These are phyloP conservation scores for Hirundichthys speculiger DNA, from an alignment of 2,113 vertebrate species.

Conservation along the genomic window DNA sequence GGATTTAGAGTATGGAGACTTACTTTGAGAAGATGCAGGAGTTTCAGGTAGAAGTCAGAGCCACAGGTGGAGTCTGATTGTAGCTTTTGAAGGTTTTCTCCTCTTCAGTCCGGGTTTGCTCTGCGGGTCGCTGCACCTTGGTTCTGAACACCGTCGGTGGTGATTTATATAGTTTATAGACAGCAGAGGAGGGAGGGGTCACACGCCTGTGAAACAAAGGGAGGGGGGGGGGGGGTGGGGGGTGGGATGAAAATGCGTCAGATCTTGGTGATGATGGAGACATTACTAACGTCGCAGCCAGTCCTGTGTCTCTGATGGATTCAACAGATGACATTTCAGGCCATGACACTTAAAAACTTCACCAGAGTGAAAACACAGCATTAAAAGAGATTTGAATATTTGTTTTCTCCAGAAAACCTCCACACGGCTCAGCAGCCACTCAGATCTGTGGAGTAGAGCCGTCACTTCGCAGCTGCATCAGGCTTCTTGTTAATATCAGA, in stretches of 20 bases:
- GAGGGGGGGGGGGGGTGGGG: slow-evolving; percentile 11
- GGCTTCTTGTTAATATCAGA: too few species aligned
- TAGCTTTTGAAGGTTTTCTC: slow-evolving; percentile 21
- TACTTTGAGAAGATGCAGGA: slow-evolving; percentile 50
- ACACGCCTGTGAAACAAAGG: slow-evolving; percentile 6
- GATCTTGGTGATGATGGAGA: slow-evolving; percentile 61
- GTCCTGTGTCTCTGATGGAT: slow-evolving; percentile 33
- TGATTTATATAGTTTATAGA: slow-evolving; percentile 54
- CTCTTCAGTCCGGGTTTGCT: not conserved
- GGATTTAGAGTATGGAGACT: slow-evolving; percentile 26
- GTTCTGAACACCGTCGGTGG: slow-evolving; percentile 19
- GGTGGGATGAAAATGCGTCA: slow-evolving; percentile 62
- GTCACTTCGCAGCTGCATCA: too few species aligned
- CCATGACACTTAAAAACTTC: slow-evolving; percentile 23
- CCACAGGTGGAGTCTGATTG: slow-evolving; percentile 35
- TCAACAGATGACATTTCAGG: slow-evolving; percentile 58
- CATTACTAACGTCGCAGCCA: slow-evolving; percentile 51
- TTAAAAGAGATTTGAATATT: too few species aligned
- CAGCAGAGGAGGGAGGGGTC: slow-evolving; percentile 45
- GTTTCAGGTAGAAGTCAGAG: slow-evolving; percentile 29
- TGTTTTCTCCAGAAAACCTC: too few species aligned
- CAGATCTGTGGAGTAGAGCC: too few species aligned
- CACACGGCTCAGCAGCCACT: too few species aligned
- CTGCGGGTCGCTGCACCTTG: slow-evolving; percentile 33
- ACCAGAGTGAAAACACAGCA: not conserved